Base-by-base conservation (phyloP, 2,888 invertebrate genomes). In the Philhelius pedissequus region DNA sequence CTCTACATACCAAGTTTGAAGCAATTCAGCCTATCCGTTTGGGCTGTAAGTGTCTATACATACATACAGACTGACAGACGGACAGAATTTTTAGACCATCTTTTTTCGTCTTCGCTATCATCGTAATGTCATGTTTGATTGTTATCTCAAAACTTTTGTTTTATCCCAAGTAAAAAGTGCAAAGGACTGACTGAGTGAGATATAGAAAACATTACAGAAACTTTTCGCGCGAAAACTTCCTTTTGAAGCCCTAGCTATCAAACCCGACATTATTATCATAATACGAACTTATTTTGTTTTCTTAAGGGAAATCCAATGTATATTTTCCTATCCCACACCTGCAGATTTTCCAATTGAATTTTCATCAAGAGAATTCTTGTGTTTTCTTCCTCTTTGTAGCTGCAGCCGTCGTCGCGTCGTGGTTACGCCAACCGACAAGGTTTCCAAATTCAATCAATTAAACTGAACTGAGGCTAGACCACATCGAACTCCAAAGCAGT, bases 391-490 rank as follows among this genome's bases (percentile, higher is more conserved):
- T 45, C 30, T 13, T 9, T n/a, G 9, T 5, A 15, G 20, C n/a
- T 11, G n/a, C n/a, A n/a, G n/a, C n/a, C n/a, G n/a, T n/a, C n/a
- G n/a, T n/a, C n/a, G n/a, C n/a, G n/a, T n/a, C n/a, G n/a, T n/a
- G n/a, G n/a, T n/a, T n/a, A 25, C 25, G 9, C 15, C 48, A 48
- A 2, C n/a, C 20, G 22, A 20, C 38, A 69, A 71, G 9, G 38
- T 58, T 38, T 22, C 5, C 13, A 48, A 66, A 77, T 77, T 54
- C 22, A 66, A 52, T 77, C 71, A 71, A 76, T 76, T 66, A 62
- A 82, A 64, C 25, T 13, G 30, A 82, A 64, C 25, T 13, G 30
- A 82, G 73, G 62, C 30, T 64, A 71, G 56, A 20, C 15, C 30
- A 15, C 18, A 15, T 4, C 27, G 15, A 27, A 30, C 9, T 4